A percentile compares a stretch with the other conserved stretches of the same genome.
These are phyloP conservation scores for Dicroscelio sp. DNA, from an alignment of 2,888 invertebrate species.

Conservation along the genomic window DNA sequence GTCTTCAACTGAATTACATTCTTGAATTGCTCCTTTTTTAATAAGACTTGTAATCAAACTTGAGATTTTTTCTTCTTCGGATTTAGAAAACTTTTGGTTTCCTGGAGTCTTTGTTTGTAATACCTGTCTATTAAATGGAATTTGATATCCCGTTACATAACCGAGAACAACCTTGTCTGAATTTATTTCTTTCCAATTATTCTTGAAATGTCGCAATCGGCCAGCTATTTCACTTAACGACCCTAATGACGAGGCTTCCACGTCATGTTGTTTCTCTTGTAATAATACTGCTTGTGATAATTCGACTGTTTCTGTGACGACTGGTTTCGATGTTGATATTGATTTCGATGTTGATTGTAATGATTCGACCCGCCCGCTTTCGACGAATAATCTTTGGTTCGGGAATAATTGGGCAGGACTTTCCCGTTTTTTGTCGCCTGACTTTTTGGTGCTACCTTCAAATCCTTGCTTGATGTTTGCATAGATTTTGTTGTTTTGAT, in stretches of 20 bases:
- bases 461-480: constrained; percentile 27
- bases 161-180: not conserved
- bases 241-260: constrained; percentile 35
- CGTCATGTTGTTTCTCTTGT: constrained; percentile 13
- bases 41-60: constrained; percentile 3
- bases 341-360: no score
- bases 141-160: constrained; percentile 68
- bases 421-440: constrained; percentile 70
- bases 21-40: constrained; percentile 53
- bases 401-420: constrained; percentile 41
- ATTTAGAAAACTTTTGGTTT: constrained; percentile 35
- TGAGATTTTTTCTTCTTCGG: constrained; percentile 7
- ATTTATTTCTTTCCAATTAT: no score
- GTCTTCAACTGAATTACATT: constrained; percentile 22
- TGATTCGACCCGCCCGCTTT: constrained; percentile 27
- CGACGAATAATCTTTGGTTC: not conserved
- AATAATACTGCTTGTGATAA: not conserved
- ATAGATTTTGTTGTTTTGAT: constrained; percentile 53
- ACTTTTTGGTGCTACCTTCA: constrained; percentile 14
- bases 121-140: constrained; percentile 51
- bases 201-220: constrained; percentile 51
- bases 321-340: not conserved
- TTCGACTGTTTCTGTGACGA: not conserved
- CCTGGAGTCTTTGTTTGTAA: constrained; percentile 17
- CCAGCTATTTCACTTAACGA: constrained; percentile 65